Percentiles rank a stretch among this genome's conserved stretches.
Evolutionary conservation across 2,113 vertebrate species (phyloP).

Genomic region (Nothobranchius furzeri): DNA sequence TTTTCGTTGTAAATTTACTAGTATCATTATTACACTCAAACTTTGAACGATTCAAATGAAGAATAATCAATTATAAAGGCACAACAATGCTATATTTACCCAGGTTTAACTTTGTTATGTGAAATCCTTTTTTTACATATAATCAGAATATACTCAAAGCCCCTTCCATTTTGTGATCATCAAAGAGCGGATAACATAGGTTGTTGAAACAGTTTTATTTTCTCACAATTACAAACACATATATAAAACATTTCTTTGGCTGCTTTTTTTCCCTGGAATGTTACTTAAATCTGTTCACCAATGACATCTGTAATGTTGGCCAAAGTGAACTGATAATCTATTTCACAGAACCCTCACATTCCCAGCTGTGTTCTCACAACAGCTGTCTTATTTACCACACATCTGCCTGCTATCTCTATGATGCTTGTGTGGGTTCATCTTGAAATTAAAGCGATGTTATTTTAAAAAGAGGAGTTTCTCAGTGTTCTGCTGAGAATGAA

Average conservation of each 20-base stretch:
- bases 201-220: slow-evolving; percentile 53
- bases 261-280: slow-evolving; percentile 55
- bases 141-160: no score
- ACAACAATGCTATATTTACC: no score
- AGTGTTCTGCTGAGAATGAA: not conserved
- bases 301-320: slow-evolving; percentile 16
- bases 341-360: slow-evolving; percentile 1
- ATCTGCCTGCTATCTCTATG: slow-evolving; percentile 15
- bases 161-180: no score
- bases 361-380: slow-evolving; percentile 10
- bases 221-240: slow-evolving; percentile 24
- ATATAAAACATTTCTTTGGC: slow-evolving; percentile 27
- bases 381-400: not conserved
- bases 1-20: slow-evolving; percentile 8
- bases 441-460: slow-evolving; percentile 2
- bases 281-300: slow-evolving; percentile 47
- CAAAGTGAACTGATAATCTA: not conserved
- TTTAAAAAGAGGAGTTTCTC: no score
- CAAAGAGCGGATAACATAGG: not conserved
- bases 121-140: no score
- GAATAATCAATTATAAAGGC: no score
- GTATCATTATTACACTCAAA: no score
- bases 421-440: slow-evolving; percentile 4
- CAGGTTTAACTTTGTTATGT: no score
- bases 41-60: no score